phyloP scores from a whole-genome alignment of 1,140 invertebrate species.

The Drosophila pseudoobscura region DNA sequence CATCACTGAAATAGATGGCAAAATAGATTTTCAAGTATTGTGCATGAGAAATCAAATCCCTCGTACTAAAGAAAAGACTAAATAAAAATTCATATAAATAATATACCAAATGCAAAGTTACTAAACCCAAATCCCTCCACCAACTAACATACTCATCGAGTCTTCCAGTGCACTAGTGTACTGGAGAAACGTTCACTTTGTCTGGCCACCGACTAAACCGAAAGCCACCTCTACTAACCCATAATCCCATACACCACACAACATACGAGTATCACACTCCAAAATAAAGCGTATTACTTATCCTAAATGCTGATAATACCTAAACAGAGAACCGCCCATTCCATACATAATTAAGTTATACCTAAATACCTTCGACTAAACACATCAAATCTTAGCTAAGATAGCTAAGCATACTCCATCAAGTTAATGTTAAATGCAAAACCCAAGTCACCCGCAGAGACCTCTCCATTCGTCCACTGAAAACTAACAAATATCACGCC shows the following conservation, averaged over 20 bases:
- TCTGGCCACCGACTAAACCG: constrained; percentile 5
- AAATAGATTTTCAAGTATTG: constrained; percentile 83
- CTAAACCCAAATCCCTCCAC: constrained; percentile 36
- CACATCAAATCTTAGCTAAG: constrained; percentile 38
- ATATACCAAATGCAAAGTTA: constrained; percentile 49
- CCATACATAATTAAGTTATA: constrained; percentile 37
- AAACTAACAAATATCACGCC: constrained; percentile 17
- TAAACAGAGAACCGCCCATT: constrained; percentile 49
- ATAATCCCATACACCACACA: constrained; percentile 30
- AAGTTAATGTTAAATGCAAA: constrained; percentile 42
- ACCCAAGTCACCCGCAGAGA: constrained; percentile 14
- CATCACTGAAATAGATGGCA: constrained; percentile 60
- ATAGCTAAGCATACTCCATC: constrained; percentile 40
- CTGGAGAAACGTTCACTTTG: constrained; percentile 16
- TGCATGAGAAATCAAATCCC: constrained; percentile 82
- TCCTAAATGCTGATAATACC: constrained; percentile 39
- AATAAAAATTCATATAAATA: constrained; percentile 69
- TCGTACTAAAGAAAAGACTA: constrained; percentile 74
- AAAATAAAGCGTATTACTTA: constrained; percentile 26
- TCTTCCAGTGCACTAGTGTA: constrained; percentile 19
- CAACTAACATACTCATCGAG: constrained; percentile 2
- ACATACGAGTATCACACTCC: constrained; percentile 8
- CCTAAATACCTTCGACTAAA: constrained; percentile 44
- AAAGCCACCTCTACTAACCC: constrained; percentile 1
- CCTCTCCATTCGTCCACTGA: constrained; percentile 13